These are phyloP conservation scores for Drosophila nr. fundita DNA, from an alignment of 2,888 invertebrate genomes.

Conservation along the genomic window DNA sequence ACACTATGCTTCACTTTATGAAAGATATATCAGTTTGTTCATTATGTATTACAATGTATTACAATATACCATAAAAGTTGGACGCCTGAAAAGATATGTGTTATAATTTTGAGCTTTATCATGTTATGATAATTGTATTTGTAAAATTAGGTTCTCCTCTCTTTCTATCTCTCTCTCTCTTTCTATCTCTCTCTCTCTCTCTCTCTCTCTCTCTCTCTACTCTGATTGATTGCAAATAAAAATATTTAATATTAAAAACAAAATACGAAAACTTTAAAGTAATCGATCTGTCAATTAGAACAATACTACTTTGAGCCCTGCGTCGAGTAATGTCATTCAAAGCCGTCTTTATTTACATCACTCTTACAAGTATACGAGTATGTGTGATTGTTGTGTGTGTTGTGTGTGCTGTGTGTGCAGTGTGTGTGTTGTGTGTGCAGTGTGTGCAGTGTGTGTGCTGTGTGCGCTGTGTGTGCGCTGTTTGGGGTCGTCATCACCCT, in stretches of 20 bases:
- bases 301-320: not conserved
- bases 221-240: not conserved
- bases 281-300: slow-evolving; percentile 8
- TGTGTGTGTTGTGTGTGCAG: not conserved
- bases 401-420: not conserved
- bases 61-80: not conserved
- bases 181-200: not conserved
- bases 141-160: not conserved
- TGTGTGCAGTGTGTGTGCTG: not conserved
- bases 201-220: not conserved
- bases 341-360: not conserved
- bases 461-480: not conserved
- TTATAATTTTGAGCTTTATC: not conserved
- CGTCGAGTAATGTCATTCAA: slow-evolving; percentile 10
- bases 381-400: not conserved
- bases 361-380: too few species aligned
- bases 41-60: not conserved
- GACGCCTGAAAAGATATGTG: not conserved
- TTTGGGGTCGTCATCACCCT: not conserved
- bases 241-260: not conserved
- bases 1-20: not conserved
- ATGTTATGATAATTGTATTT: not conserved
- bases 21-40: not conserved
- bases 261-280: not conserved
- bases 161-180: too few species aligned